A percentile compares a stretch with the other conserved stretches of the same genome.
These are phyloP conservation scores for Drosophila anomalata DNA, from an alignment of 2,888 invertebrate genomes.

Conservation along the genomic window DNA sequence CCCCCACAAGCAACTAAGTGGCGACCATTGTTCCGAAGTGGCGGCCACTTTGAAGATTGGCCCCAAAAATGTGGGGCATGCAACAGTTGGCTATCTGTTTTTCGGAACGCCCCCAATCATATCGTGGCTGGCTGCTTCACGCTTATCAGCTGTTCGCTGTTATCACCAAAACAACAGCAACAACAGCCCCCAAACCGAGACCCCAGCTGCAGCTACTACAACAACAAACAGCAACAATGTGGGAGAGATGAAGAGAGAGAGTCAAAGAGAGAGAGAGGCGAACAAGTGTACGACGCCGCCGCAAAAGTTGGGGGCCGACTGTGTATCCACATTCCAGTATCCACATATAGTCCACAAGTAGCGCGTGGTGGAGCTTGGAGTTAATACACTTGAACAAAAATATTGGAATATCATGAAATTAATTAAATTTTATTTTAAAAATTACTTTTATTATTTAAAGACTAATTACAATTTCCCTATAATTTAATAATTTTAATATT, in stretches of 20 bases:
- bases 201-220: conserved; percentile 40
- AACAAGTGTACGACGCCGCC: conserved; percentile 71
- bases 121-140: conserved; percentile 31
- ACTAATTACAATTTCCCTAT: too few relatives aligned
- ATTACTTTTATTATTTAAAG: not conserved
- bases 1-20: conserved; percentile 7
- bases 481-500: too few relatives aligned
- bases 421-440: not conserved
- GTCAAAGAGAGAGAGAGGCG: conserved; percentile 32
- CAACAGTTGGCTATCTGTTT: conserved; percentile 41
- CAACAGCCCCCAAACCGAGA: conserved; percentile 13
- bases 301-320: conserved; percentile 46
- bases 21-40: conserved; percentile 13
- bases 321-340: conserved; percentile 53
- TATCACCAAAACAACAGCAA: conserved; percentile 18
- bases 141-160: conserved; percentile 41
- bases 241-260: conserved; percentile 52
- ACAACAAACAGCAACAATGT: conserved; percentile 23
- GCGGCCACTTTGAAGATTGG: conserved; percentile 21
- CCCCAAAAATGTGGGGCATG: conserved; percentile 38
- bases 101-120: conserved; percentile 35
- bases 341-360: conserved; percentile 47
- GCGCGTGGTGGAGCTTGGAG: conserved; percentile 57
- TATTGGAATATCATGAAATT: too few relatives aligned
- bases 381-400: conserved; percentile 39